These are phyloP conservation scores for Lineus longissimus DNA, from an alignment of 1,140 invertebrate genomes.

Conservation along the genomic window DNA sequence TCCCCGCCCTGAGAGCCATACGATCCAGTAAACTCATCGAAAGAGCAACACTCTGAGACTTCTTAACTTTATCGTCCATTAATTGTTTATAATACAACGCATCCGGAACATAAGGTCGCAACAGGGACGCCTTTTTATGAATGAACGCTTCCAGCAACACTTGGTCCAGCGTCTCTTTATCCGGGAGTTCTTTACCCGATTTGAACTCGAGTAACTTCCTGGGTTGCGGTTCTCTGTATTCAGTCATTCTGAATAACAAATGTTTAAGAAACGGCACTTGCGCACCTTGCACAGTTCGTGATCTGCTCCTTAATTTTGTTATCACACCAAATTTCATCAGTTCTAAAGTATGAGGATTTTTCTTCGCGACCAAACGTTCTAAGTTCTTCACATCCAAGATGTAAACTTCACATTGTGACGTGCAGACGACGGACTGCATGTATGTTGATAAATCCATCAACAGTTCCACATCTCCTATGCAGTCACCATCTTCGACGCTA, in stretches of 20 bases:
- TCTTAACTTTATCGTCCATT: background rate
- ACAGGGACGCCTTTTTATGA: background rate
- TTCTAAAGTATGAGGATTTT: constrained; percentile 10
- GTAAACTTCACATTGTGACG: constrained; percentile 12
- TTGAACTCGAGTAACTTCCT: background rate
- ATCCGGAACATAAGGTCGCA: constrained; percentile 12
- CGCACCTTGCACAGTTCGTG: background rate
- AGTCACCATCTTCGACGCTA: constrained; percentile 33
- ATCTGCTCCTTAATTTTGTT: background rate
- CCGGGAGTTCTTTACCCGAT: background rate
- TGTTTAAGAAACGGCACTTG: background rate
- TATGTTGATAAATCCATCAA: constrained; percentile 9
- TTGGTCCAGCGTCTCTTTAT: background rate
- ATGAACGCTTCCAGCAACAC: constrained; percentile 1
- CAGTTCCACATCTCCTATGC: constrained; percentile 27
- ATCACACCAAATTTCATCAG: background rate
- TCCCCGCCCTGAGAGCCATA: no score
- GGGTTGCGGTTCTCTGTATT: background rate
- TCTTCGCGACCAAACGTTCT: constrained; percentile 9
- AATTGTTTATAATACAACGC: constrained; percentile 12
- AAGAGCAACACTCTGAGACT: no score
- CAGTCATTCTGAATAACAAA: background rate
- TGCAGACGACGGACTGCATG: constrained; percentile 12
- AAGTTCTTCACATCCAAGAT: constrained; percentile 16
- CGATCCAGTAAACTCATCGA: no score